Percentiles rank a stretch among this genome's conserved stretches.
Conservation (phyloP, 2,797 vertebrate species). For the Enoplosus armatus region DNA sequence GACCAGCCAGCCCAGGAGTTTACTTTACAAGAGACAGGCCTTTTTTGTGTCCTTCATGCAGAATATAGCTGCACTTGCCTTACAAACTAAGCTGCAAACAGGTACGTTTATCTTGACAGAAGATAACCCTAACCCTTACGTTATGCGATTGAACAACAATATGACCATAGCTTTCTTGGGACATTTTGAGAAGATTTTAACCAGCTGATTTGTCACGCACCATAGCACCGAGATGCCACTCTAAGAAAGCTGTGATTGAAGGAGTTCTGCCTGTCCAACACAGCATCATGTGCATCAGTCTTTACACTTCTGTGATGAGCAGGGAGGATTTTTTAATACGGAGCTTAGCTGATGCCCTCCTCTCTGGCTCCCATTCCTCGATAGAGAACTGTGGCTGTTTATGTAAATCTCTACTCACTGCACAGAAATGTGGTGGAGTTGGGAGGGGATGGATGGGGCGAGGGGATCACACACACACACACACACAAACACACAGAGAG, state of each 20-base stretch:
- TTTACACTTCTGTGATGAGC: not conserved
- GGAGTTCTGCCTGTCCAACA: not conserved
- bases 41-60: not conserved
- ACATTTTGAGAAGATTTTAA: too few relatives aligned
- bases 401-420: conserved; percentile 72
- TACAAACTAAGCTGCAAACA: not conserved
- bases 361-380: conserved; percentile 61
- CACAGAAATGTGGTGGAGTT: conserved; percentile 66
- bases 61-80: not conserved
- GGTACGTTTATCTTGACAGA: not conserved
- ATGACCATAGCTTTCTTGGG: not conserved
- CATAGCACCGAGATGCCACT: not conserved
- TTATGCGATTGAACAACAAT: not conserved
- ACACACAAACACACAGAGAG: conserved; percentile 24
- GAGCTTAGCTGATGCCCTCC: conserved; percentile 35
- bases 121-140: too few relatives aligned
- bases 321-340: conserved; percentile 2
- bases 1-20: not conserved
- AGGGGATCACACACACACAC: conserved; percentile 7
- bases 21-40: not conserved
- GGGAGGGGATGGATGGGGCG: conserved; percentile 46
- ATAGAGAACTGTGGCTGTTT: conserved; percentile 65
- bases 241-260: conserved; percentile 4
- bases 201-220: not conserved
- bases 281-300: conserved; percentile 2